These are phyloP conservation scores for Anthoscopus minutus DNA, from an alignment of 2,113 vertebrate species.

Conservation along the genomic window DNA sequence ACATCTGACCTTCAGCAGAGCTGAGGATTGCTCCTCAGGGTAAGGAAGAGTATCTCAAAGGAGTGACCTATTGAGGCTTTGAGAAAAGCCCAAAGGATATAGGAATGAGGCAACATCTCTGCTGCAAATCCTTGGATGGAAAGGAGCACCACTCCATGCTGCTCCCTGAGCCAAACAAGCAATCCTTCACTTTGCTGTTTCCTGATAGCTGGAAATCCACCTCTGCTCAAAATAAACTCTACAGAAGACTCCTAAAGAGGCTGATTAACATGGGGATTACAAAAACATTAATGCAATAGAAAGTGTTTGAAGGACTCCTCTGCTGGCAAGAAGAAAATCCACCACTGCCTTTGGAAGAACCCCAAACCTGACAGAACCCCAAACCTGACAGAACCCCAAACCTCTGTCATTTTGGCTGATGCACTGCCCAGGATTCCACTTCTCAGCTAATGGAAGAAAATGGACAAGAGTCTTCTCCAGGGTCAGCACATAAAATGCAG, in stretches of 20 bases:
- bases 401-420: neutral
- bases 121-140: neutral
- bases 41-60: neutral
- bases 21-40: neutral
- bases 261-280: neutral
- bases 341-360: neutral
- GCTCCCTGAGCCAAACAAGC: neutral
- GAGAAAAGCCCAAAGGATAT: neutral
- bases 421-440: neutral
- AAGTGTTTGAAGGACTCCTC: neutral
- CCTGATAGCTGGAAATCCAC: neutral
- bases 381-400: neutral
- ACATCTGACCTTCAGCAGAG: neutral
- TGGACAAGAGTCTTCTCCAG: neutral
- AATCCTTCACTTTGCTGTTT: neutral
- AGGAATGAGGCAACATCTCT: neutral
- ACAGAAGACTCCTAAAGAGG: neutral
- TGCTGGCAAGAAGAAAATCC: neutral
- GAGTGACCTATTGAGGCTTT: neutral
- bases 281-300: neutral
- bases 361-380: neutral
- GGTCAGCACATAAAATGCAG: neutral
- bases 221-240: neutral
- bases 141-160: neutral
- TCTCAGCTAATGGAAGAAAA: neutral